phyloP scores from a whole-genome alignment of 2,797 vertebrate genomes.

The Mergus octosetaceus region DNA sequence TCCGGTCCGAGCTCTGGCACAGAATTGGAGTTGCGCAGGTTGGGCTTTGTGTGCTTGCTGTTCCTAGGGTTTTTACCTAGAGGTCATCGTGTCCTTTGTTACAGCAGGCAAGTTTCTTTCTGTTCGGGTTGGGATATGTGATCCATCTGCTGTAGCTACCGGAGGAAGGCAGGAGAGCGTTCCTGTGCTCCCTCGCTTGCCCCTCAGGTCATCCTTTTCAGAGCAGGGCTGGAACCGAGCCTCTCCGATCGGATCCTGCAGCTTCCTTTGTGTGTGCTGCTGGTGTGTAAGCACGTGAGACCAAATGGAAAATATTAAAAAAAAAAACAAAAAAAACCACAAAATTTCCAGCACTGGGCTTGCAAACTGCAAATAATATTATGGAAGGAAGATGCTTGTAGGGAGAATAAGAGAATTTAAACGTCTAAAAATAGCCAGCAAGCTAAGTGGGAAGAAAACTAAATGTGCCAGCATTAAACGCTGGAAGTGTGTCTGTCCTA shows the following conservation, averaged over 20 bases:
- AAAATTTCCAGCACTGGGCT: not conserved
- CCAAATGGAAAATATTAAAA: not conserved
- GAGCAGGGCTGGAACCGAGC: not conserved
- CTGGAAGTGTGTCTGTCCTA: not conserved
- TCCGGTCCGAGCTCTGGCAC: constrained; percentile 9
- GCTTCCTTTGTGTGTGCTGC: not conserved
- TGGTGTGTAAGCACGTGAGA: not conserved
- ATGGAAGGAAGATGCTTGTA: not conserved
- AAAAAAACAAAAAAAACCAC: not conserved
- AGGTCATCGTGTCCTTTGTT: constrained; percentile 63
- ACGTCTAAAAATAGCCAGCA: not conserved
- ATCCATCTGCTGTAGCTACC: constrained; percentile 57
- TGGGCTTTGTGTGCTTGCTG: constrained; percentile 58
- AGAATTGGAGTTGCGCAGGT: constrained; percentile 32
- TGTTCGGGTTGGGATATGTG: constrained; percentile 30
- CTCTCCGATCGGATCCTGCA: rapidly evolving
- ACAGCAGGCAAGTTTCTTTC: not conserved
- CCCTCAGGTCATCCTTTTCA: not conserved
- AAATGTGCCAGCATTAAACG: not conserved
- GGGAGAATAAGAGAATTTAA: not conserved
- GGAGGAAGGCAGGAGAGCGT: not conserved
- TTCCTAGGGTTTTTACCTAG: constrained; percentile 63
- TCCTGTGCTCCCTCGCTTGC: not conserved
- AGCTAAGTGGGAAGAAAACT: not conserved
- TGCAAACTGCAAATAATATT: not conserved